Evolutionary conservation across 2,113 vertebrate species (phyloP).

Genomic region (Acrocephalus arundinaceus): DNA sequence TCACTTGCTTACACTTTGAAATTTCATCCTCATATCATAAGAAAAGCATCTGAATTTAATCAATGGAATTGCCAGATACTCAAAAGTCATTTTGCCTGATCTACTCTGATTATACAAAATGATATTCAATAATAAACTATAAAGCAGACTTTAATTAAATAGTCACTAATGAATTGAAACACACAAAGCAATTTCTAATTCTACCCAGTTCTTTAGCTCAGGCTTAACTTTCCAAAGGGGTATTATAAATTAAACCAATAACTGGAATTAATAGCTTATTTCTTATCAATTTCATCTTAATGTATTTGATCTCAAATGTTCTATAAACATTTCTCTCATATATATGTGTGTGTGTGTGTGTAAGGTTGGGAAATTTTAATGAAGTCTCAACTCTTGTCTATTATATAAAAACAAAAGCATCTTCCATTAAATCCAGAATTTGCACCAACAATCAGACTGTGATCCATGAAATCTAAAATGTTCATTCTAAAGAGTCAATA

Average conservation of each 20-base stretch:
- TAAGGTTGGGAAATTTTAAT: not conserved
- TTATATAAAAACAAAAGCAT: not conserved
- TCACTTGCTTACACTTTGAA: conserved; percentile 2
- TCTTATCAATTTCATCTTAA: not conserved
- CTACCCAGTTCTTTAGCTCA: not conserved
- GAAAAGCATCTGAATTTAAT: conserved; percentile 44
- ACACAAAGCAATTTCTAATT: conserved; percentile 21
- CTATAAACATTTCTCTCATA: not conserved
- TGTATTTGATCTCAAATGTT: not conserved
- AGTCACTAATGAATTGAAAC: not conserved
- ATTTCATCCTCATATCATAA: not conserved
- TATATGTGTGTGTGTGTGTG: not conserved
- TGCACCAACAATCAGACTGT: not conserved
- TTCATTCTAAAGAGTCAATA: not conserved
- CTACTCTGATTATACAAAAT: conserved; percentile 41
- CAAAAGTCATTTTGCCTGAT: not conserved
- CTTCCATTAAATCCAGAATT: not conserved
- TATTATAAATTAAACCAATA: not conserved
- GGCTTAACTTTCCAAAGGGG: not conserved
- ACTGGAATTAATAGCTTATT: not conserved
- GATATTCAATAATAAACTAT: conserved; percentile 9
- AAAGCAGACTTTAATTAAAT: conserved; percentile 40
- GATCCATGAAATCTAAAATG: not conserved
- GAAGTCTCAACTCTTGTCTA: not conserved
- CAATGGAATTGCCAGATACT: conserved; percentile 26